These are phyloP conservation scores for Pararge aegeria DNA, from an alignment of 1,140 invertebrate species.

Conservation along the genomic window DNA sequence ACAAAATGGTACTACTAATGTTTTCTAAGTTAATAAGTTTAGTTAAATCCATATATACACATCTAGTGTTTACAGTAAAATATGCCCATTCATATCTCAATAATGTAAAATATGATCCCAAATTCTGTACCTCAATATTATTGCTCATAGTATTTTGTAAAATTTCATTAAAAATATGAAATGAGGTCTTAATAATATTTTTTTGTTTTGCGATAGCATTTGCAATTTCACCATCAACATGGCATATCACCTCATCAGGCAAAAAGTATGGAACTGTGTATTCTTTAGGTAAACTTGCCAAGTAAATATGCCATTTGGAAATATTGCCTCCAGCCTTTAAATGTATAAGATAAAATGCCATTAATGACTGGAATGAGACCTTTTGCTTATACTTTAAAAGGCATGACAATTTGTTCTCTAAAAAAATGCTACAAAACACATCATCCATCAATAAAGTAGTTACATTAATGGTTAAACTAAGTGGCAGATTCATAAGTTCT, in stretches of 20 bases:
- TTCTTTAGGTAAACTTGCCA: slow-evolving; percentile 80
- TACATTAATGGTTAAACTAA: slow-evolving; percentile 81
- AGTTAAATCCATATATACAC: slow-evolving; percentile 80
- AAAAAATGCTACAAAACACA: slow-evolving; percentile 74
- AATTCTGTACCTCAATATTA: slow-evolving; percentile 33
- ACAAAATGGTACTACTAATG: slow-evolving; percentile 45
- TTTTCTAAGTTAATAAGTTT: slow-evolving; percentile 61
- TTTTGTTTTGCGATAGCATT: slow-evolving; percentile 56
- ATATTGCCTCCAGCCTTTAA: slow-evolving; percentile 66
- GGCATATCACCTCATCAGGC: slow-evolving; percentile 56
- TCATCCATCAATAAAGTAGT: slow-evolving; percentile 65
- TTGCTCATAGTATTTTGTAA: slow-evolving; percentile 47
- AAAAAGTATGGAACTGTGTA: slow-evolving; percentile 81
- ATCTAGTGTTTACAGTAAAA: slow-evolving; percentile 87
- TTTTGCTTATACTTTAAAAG: slow-evolving; percentile 49
- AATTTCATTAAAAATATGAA: slow-evolving; percentile 60
- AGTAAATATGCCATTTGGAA: slow-evolving; percentile 80
- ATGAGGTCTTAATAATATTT: slow-evolving; percentile 67
- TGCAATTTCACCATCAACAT: slow-evolving; percentile 63
- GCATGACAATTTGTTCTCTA: slow-evolving; percentile 51
- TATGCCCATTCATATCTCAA: slow-evolving; percentile 82
- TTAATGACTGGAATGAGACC: slow-evolving; percentile 75
- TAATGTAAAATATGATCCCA: slow-evolving; percentile 62
- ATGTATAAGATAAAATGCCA: slow-evolving; percentile 82
- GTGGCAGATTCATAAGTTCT: slow-evolving; percentile 80